Percentiles rank a stretch among this genome's conserved stretches.
These are phyloP conservation scores for Ashinkailepas kermadecensis DNA, from an alignment of 2,888 invertebrate genomes.

Conservation along the genomic window DNA sequence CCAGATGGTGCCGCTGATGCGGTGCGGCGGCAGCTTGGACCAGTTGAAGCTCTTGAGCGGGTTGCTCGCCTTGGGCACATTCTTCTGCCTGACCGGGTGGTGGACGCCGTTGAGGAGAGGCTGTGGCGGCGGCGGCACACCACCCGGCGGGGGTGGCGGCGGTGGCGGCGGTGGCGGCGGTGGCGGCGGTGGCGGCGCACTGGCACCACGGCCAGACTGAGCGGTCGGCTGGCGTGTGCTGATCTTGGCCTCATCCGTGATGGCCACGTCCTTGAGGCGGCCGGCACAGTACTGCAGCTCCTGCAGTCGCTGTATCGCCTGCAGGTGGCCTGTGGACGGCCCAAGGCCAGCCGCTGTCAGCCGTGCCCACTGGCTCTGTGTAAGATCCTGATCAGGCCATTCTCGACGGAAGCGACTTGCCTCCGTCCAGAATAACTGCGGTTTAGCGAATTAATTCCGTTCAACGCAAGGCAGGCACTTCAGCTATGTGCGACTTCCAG, in stretches of 20 bases:
- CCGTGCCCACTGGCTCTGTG: too few species aligned
- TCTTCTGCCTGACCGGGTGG: slow-evolving; percentile 25
- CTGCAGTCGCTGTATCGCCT: slow-evolving; percentile 67
- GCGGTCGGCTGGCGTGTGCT: neutral
- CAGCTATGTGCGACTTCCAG: too few species aligned
- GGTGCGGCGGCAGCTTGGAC: slow-evolving; percentile 87
- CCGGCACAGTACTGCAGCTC: slow-evolving; percentile 25
- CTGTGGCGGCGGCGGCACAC: slow-evolving; percentile 33
- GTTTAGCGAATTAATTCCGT: too few species aligned
- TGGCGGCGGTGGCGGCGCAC: slow-evolving; percentile 40
- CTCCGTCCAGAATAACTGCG: too few species aligned
- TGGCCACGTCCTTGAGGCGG: slow-evolving; percentile 4
- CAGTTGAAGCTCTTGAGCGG: slow-evolving; percentile 96
- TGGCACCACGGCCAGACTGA: slow-evolving; percentile 27
- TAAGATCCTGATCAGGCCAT: too few species aligned
- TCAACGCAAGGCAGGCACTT: too few species aligned
- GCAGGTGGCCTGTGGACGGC: slow-evolving; percentile 61
- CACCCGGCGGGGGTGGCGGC: slow-evolving; percentile 33
- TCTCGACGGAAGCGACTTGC: too few species aligned
- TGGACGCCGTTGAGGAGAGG: slow-evolving; percentile 28
- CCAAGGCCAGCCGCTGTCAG: neutral
- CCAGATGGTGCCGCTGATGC: slow-evolving; percentile 91
- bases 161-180: slow-evolving; percentile 36
- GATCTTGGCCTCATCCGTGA: neutral
- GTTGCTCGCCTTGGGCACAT: slow-evolving; percentile 85